Conservation (phyloP, 1,140 invertebrate genomes). For the Caerostris darwini region DNA sequence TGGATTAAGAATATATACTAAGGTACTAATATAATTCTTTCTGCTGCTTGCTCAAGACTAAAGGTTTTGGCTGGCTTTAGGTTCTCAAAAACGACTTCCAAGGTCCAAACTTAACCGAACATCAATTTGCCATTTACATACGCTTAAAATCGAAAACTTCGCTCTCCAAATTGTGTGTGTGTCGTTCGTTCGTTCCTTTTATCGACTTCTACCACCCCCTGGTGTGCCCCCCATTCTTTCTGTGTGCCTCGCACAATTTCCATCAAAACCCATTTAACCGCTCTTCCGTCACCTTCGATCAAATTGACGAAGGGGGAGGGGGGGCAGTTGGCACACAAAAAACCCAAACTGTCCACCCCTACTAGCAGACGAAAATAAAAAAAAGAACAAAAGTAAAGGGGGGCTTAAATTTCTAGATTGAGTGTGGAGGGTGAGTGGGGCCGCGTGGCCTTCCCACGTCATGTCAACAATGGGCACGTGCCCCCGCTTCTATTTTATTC, state of each 20-base stretch:
- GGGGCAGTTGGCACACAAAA: neutral
- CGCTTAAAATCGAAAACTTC: neutral
- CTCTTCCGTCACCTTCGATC: slow-evolving; percentile 41
- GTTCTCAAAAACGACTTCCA: too few relatives aligned
- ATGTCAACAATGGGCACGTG: slow-evolving; percentile 73
- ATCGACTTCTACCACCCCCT: neutral
- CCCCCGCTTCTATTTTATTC: slow-evolving; percentile 41
- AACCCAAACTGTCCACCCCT: neutral
- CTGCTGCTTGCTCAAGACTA: too few relatives aligned
- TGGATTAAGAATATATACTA: too few relatives aligned
- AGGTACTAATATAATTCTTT: too few relatives aligned
- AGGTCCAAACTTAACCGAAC: too few relatives aligned
- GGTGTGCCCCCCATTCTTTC: neutral
- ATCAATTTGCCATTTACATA: neutral
- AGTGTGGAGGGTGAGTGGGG: slow-evolving; percentile 41
- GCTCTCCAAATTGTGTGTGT: neutral
- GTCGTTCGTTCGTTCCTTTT: neutral
- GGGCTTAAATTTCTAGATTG: slow-evolving; percentile 59
- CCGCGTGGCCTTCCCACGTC: slow-evolving; percentile 47
- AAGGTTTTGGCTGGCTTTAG: too few relatives aligned
- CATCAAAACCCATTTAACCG: slow-evolving; percentile 65
- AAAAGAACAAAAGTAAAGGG: neutral
- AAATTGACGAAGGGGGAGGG: slow-evolving; percentile 1
- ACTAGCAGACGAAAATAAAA: neutral
- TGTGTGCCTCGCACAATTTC: neutral